Evolutionary conservation across 2,888 invertebrate genomes (phyloP).

Genomic region (Rhopalosiphum nymphaeae): DNA sequence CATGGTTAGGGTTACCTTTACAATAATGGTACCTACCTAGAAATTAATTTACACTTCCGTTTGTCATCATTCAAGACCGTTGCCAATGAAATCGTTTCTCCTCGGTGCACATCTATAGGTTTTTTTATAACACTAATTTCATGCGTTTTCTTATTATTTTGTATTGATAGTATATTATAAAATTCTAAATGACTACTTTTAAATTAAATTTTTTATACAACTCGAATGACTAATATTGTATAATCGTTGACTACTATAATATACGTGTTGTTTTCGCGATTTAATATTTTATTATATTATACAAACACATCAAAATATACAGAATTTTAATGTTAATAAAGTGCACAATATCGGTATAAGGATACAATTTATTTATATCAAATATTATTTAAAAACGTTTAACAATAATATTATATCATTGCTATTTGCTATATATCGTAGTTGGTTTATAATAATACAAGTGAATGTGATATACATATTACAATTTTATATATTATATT

Average conservation of each 20-base stretch:
- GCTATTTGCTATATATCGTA: not conserved
- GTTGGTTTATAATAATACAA: not conserved
- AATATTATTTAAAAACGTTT: not conserved
- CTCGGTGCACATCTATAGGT: not conserved
- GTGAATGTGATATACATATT: not conserved
- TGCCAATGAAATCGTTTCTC: not conserved
- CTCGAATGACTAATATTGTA: not conserved
- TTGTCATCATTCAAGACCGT: constrained; percentile 13
- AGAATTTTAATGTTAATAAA: not conserved
- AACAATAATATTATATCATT: not conserved
- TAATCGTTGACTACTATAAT: not conserved
- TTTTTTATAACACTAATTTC: not conserved
- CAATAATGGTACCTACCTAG: not conserved
- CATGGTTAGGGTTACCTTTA: not conserved
- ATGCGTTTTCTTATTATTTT: not conserved
- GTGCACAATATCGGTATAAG: not conserved
- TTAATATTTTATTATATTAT: not conserved
- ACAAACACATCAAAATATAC: not conserved
- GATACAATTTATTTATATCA: not conserved
- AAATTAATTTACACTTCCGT: not conserved
- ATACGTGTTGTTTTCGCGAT: not conserved
- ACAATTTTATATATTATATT: not conserved
- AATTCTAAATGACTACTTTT: not conserved
- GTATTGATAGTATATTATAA: not conserved
- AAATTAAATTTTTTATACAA: not conserved